Base-by-base conservation (phyloP, 2,888 invertebrate species). In the Elgonia sp. region DNA sequence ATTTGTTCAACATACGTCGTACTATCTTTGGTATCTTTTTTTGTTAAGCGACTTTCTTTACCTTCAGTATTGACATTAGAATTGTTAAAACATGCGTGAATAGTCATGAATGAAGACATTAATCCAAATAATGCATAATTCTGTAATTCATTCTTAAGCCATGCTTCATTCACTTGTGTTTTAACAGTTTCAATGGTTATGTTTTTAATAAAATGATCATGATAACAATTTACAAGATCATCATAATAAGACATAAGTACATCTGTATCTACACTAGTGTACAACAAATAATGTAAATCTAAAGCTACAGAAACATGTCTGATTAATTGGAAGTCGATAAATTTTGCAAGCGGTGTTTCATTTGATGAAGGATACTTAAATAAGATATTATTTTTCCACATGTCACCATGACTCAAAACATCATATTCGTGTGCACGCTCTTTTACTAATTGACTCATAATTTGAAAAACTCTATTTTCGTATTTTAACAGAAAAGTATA, bases 321-420 rank as follows among this genome's bases (percentile, higher is more conserved):
- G 7, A 88, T 79, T 63, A 89, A 90, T 89, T 92, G 92, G 75
- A 89, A 93, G 84, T 93, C 93, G 16, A 92, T 84, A 2, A 93
- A 85, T 72, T 93, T 92, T 0, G 91, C 91, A 40, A 84, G 77
- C 9, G 60, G 46, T 1, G 12, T 1, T 7, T 46, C 20, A 37
- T 18, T 37, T 0, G 73, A 62, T 7, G 46, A 60, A 6, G 21
- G 67, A 1, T 69, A 69, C 16, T 91, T 89, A 73, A 92, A 93
- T 40, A 93, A 85, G 5, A 93, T 86, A 80, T 93, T 93, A 62
- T 93, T 93, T 70, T 90, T 92, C 93, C 93, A 93, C 6, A 90
- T 70, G 46, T 93, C 93, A 0, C 93, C 93, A 76, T 93, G 93
- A 0, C 87, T 92, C 20, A 93, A 62, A 7, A 92, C 91, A 80